These are phyloP conservation scores for Sporophila hypoxantha DNA, from an alignment of 2,113 vertebrate genomes.

Conservation along the genomic window DNA sequence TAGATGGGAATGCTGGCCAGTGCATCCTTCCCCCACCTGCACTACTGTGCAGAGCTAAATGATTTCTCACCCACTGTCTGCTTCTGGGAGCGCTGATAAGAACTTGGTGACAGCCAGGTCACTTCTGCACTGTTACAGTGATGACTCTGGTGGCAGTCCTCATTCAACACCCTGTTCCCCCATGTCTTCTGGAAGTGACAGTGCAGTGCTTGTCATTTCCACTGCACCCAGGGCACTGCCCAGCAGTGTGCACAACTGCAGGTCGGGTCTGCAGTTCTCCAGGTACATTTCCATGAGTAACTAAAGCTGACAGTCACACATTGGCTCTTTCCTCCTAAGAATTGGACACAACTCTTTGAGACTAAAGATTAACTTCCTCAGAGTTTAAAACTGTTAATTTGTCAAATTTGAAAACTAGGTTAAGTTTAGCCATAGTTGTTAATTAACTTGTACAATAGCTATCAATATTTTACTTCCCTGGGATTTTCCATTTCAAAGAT, in stretches of 20 bases:
- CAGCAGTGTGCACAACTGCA: neutral
- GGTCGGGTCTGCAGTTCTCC: neutral
- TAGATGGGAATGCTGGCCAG: neutral
- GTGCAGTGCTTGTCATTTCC: neutral
- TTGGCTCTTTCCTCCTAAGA: conserved; percentile 27
- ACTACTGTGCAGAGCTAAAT: accelerated
- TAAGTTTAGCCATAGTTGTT: conserved; percentile 62
- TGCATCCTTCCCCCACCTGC: neutral
- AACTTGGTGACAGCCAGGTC: neutral
- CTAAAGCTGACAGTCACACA: conserved; percentile 47
- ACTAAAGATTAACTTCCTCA: conserved; percentile 70
- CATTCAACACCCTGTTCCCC: neutral
- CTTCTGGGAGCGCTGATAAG: neutral
- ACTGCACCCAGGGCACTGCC: neutral
- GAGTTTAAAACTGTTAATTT: conserved; percentile 64
- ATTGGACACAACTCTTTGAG: conserved; percentile 56
- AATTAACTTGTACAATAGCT: conserved; percentile 70
- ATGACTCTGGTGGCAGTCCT: neutral
- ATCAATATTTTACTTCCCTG: conserved; percentile 52
- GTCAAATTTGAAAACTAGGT: conserved; percentile 59
- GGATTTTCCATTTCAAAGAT: conserved; percentile 44
- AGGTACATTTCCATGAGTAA: conserved; percentile 40
- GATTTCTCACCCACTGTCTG: neutral
- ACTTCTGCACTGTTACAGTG: neutral
- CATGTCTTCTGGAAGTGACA: neutral